Evolutionary conservation across 2,888 invertebrate species (phyloP).

Genomic region (Pachymerium ferrugineum): DNA sequence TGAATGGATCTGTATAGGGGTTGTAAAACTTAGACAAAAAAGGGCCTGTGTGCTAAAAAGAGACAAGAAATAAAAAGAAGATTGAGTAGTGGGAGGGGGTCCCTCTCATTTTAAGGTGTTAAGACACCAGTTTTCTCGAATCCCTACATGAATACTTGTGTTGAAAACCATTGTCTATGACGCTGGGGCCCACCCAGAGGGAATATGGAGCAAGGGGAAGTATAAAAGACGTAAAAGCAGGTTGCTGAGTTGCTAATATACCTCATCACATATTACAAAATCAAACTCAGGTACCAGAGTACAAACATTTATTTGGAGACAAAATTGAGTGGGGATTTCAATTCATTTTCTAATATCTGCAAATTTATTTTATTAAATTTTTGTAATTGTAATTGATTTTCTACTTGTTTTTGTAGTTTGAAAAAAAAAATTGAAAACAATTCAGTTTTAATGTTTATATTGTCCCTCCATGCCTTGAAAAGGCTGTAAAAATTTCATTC

Average conservation of each 20-base stretch:
- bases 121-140: neutral
- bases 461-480: constrained; percentile 6
- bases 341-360: constrained; percentile 17
- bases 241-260: neutral
- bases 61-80: neutral
- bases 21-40: constrained; percentile 23
- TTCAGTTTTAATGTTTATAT: neutral
- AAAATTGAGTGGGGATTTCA: neutral
- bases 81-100: neutral
- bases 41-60: neutral
- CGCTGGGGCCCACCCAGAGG: constrained; percentile 1
- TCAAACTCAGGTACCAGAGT: constrained; percentile 1
- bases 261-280: neutral
- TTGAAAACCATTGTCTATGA: neutral
- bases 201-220: neutral
- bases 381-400: neutral
- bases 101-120: neutral
- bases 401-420: neutral
- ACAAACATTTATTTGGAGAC: neutral
- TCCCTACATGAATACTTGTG: neutral
- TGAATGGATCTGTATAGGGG: constrained; percentile 10
- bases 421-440: neutral
- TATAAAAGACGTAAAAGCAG: too few species aligned
- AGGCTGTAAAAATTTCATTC: neutral
- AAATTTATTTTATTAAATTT: neutral